Evolutionary conservation across 2,113 vertebrate genomes (phyloP).

Genomic region (Phylloscopus whistleri): DNA sequence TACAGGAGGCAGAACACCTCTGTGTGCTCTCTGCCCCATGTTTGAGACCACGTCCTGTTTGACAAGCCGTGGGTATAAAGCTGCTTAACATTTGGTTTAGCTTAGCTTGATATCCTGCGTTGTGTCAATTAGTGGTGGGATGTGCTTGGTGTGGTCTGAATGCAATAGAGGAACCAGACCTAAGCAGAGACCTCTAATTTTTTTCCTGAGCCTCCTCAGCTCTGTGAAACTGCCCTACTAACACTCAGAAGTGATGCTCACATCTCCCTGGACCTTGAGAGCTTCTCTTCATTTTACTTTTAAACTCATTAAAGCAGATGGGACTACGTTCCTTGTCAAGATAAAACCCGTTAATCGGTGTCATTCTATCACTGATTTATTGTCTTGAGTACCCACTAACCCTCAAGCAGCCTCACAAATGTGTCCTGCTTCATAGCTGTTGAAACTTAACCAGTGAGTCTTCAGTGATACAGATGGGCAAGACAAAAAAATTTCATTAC

Average conservation of each 20-base stretch:
- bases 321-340: background rate
- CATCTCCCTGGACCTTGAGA: background rate
- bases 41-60: fast-evolving
- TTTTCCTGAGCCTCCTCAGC: background rate
- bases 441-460: background rate
- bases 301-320: background rate
- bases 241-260: background rate
- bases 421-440: background rate
- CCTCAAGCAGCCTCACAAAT: background rate
- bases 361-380: slow-evolving; percentile 15
- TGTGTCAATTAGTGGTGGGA: background rate
- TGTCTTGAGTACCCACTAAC: slow-evolving; percentile 15
- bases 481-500: background rate
- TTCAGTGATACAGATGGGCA: background rate
- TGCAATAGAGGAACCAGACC: background rate
- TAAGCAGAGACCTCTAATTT: background rate
- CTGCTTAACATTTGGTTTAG: background rate
- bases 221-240: background rate
- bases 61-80: background rate
- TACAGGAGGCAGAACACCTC: background rate
- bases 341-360: slow-evolving; percentile 6
- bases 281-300: slow-evolving; percentile 13
- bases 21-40: background rate
- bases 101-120: background rate
- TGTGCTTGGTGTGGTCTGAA: background rate